Percentiles rank a stretch among this genome's conserved stretches.
Evolutionary conservation across 2,113 vertebrate species (phyloP).

Genomic region (Pelobates fuscus): DNA sequence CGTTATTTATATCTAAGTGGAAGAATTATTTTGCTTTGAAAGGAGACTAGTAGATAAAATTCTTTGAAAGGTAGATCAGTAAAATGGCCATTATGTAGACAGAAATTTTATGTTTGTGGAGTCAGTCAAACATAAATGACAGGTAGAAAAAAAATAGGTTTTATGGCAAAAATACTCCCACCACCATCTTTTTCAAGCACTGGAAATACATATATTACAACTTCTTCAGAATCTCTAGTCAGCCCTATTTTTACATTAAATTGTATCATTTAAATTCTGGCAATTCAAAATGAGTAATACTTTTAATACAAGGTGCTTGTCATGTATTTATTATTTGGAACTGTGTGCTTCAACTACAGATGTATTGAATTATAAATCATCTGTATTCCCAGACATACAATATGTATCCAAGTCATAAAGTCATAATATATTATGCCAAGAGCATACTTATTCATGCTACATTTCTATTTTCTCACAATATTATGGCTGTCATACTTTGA

Average conservation of each 20-base stretch:
- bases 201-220: too few relatives aligned
- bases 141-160: too few relatives aligned
- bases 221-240: background rate
- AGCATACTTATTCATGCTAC: conserved; percentile 74
- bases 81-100: too few relatives aligned
- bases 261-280: conserved; percentile 65
- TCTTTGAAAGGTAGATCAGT: too few relatives aligned
- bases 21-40: too few relatives aligned
- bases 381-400: conserved; percentile 79
- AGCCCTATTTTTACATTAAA: conserved; percentile 36
- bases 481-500: conserved; percentile 6
- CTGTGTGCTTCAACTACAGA: conserved; percentile 70
- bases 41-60: too few relatives aligned
- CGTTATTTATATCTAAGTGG: too few relatives aligned
- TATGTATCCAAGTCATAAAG: conserved; percentile 89
- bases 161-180: too few relatives aligned
- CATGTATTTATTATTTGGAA: conserved; percentile 88
- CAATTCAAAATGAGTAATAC: conserved; percentile 70
- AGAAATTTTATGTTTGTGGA: too few relatives aligned
- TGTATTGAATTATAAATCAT: conserved; percentile 86
- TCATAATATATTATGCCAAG: conserved; percentile 82
- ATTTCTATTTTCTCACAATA: conserved; percentile 54
- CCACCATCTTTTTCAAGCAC: too few relatives aligned
- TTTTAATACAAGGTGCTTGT: conserved; percentile 81
- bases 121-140: too few relatives aligned